Conservation (phyloP, 2,797 vertebrate genomes). For the Momotus momota region DNA sequence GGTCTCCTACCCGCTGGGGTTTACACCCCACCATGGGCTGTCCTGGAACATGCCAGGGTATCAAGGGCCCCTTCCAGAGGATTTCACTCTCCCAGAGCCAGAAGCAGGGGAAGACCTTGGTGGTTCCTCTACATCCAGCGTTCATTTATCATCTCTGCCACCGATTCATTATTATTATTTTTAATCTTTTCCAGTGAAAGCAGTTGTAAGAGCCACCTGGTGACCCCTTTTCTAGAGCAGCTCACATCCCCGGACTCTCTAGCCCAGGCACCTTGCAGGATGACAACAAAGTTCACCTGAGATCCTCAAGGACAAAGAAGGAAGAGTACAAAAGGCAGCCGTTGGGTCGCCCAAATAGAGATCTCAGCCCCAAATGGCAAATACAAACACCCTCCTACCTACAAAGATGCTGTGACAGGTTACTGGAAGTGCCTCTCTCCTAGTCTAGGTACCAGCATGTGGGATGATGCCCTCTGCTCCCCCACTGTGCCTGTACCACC, state of each 20-base stretch:
- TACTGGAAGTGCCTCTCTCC: background rate
- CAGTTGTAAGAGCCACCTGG: background rate
- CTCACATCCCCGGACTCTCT: background rate
- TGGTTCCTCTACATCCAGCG: background rate
- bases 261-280: accelerated
- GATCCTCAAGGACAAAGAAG: background rate
- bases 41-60: background rate
- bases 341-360: background rate
- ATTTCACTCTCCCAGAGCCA: background rate
- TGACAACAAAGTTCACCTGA: background rate
- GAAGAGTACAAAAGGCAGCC: background rate
- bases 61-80: background rate
- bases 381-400: background rate
- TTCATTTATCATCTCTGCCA: background rate
- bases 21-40: background rate
- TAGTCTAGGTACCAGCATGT: background rate
- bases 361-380: background rate
- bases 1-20: background rate
- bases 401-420: background rate
- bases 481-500: background rate
- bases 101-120: background rate
- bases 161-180: background rate
- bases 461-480: background rate
- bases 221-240: background rate
- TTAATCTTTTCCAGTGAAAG: background rate